Evolutionary conservation across 1,140 invertebrate species (phyloP).

Genomic region (Pseudomyrmex concolor): DNA sequence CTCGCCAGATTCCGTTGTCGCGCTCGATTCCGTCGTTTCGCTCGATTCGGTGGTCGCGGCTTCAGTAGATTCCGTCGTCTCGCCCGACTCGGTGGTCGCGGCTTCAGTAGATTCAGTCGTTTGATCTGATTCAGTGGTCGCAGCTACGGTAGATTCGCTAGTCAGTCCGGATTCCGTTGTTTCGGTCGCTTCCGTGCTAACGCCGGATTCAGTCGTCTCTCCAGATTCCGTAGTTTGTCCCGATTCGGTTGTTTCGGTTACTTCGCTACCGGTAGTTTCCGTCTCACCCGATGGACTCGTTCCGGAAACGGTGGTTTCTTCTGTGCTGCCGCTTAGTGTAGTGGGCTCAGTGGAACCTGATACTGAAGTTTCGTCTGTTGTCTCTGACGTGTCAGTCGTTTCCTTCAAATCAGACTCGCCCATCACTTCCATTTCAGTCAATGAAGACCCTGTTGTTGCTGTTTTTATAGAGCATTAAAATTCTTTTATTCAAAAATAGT

Average conservation of each 20-base stretch:
- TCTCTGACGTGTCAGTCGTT: background rate
- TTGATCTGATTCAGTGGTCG: constrained; percentile 18
- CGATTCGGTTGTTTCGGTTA: constrained; percentile 70
- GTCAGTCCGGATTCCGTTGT: constrained; percentile 67
- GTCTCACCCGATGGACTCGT: constrained; percentile 60
- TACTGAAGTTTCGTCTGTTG: constrained; percentile 47
- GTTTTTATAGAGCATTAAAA: constrained; percentile 11
- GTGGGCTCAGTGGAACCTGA: constrained; percentile 47
- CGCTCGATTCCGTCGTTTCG: constrained; percentile 64
- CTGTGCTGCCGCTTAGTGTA: constrained; percentile 1
- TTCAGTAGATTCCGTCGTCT: constrained; percentile 39
- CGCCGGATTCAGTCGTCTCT: constrained; percentile 65
- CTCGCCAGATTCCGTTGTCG: constrained; percentile 54
- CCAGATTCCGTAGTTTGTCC: constrained; percentile 67
- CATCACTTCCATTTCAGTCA: constrained; percentile 12
- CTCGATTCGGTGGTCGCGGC: constrained; percentile 55
- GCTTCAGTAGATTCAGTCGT: constrained; percentile 56
- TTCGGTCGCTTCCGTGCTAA: constrained; percentile 62
- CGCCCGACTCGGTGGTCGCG: constrained; percentile 29
- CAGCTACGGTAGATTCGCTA: constrained; percentile 63
- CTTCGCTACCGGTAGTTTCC: constrained; percentile 65
- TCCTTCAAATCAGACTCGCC: background rate
- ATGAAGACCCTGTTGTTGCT: background rate
- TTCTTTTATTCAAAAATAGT: background rate
- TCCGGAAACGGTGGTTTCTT: constrained; percentile 64